These are phyloP conservation scores for Priocnemis perturbator DNA, from an alignment of 2,888 invertebrate genomes.

Conservation along the genomic window DNA sequence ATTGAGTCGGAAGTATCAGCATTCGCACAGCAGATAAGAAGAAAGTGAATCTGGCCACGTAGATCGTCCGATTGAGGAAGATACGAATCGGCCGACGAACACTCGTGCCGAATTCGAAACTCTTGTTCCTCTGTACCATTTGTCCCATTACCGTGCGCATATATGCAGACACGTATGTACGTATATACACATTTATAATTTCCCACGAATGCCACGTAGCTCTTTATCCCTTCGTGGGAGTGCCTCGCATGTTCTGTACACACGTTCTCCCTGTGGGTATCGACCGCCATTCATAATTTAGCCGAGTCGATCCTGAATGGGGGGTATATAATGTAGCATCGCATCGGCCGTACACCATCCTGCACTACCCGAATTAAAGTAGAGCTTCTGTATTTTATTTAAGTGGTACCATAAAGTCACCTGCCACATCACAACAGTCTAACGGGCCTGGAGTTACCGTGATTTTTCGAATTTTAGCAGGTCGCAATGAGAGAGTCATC, in stretches of 20 bases:
- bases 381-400: slow-evolving; percentile 38
- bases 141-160: no score
- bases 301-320: slow-evolving; percentile 69
- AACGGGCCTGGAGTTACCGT: no score
- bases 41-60: slow-evolving; percentile 27
- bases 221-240: slow-evolving; percentile 32
- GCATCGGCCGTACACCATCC: slow-evolving; percentile 49
- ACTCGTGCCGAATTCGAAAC: not conserved
- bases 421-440: no score
- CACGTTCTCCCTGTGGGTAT: slow-evolving; percentile 57
- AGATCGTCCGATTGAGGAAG: slow-evolving; percentile 22
- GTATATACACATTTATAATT: no score
- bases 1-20: slow-evolving; percentile 22
- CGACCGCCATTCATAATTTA: slow-evolving; percentile 74
- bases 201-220: slow-evolving; percentile 44
- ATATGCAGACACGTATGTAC: no score
- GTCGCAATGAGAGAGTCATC: no score
- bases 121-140: no score
- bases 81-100: not conserved
- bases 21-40: not conserved
- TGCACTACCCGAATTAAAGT: slow-evolving; percentile 44
- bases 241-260: slow-evolving; percentile 39
- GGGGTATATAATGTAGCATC: slow-evolving; percentile 53
- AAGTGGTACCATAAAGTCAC: not conserved
- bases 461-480: no score